Evolutionary conservation across 2,113 vertebrate genomes (phyloP).

Genomic region (Tetrax tetrax): DNA sequence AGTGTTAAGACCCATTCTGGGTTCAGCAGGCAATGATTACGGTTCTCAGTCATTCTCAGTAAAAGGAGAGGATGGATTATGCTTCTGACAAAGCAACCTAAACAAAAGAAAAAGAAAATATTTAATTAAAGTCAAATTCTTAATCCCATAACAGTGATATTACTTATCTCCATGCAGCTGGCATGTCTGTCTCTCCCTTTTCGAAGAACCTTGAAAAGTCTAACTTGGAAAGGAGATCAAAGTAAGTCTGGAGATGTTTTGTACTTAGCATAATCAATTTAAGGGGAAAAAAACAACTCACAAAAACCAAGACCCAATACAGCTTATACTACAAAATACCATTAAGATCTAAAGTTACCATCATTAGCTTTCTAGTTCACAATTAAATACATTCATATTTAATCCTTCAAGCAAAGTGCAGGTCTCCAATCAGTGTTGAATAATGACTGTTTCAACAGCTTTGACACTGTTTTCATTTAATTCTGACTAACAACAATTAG

Average conservation of each 20-base stretch:
- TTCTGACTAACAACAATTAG: neutral
- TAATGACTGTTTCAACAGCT: neutral
- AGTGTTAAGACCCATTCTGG: constrained; percentile 82
- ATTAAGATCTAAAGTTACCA: neutral
- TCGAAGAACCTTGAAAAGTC: neutral
- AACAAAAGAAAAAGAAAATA: constrained; percentile 28
- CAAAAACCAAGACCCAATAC: neutral
- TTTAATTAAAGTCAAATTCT: neutral
- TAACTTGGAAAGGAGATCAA: constrained; percentile 20
- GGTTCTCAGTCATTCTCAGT: constrained; percentile 70
- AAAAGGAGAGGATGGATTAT: constrained; percentile 70
- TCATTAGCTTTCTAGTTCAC: neutral
- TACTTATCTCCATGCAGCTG: constrained; percentile 33
- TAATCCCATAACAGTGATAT: neutral
- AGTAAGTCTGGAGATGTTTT: neutral
- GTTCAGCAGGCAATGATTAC: constrained; percentile 88
- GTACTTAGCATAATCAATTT: neutral
- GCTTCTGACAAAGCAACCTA: constrained; percentile 95
- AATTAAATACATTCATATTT: neutral
- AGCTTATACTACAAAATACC: neutral
- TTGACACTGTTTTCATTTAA: neutral
- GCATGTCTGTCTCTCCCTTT: constrained; percentile 10
- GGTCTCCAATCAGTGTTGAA: neutral
- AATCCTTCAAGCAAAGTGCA: neutral
- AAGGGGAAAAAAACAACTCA: neutral